A percentile compares a stretch with the other conserved stretches of the same genome.
Evolutionary conservation across 2,113 vertebrate species (phyloP).

Genomic region (Pachypanchax playfairii): DNA sequence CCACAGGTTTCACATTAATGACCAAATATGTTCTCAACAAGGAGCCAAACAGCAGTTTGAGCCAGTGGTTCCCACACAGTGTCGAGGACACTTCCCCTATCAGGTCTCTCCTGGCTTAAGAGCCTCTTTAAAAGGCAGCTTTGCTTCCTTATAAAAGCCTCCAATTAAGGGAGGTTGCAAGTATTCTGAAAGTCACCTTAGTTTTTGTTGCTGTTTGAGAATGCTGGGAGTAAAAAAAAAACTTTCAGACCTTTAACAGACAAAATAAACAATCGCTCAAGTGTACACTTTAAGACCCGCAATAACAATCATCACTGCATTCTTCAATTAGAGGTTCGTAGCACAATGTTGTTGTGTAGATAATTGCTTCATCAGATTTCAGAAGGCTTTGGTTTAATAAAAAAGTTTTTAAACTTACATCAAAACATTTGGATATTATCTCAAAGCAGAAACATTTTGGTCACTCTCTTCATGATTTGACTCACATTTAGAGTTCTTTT

Average conservation of each 20-base stretch:
- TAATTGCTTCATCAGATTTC: conserved; percentile 33
- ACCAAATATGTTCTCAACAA: conserved; percentile 47
- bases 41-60: conserved; percentile 48
- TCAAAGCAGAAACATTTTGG: conserved; percentile 33
- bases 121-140: conserved; percentile 55
- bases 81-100: conserved; percentile 58
- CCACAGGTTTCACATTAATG: conserved; percentile 57
- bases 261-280: conserved; percentile 32
- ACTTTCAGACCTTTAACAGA: conserved; percentile 26
- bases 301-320: conserved; percentile 14
- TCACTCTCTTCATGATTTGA: conserved; percentile 12
- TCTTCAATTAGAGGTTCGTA: conserved; percentile 31
- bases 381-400: conserved; percentile 27
- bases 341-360: conserved; percentile 9
- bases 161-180: conserved; percentile 72
- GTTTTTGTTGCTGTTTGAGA: conserved; percentile 48
- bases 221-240: conserved; percentile 32
- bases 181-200: conserved; percentile 77
- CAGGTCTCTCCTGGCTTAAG: conserved; percentile 45
- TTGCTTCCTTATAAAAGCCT: conserved; percentile 67
- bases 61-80: conserved; percentile 51
- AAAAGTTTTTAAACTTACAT: conserved; percentile 60
- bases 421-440: conserved; percentile 44
- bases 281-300: conserved; percentile 3
- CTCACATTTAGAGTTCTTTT: conserved; percentile 35